These are phyloP conservation scores for Pseudorectes ferrugineus DNA, from an alignment of 2,113 vertebrate genomes.

Conservation along the genomic window DNA sequence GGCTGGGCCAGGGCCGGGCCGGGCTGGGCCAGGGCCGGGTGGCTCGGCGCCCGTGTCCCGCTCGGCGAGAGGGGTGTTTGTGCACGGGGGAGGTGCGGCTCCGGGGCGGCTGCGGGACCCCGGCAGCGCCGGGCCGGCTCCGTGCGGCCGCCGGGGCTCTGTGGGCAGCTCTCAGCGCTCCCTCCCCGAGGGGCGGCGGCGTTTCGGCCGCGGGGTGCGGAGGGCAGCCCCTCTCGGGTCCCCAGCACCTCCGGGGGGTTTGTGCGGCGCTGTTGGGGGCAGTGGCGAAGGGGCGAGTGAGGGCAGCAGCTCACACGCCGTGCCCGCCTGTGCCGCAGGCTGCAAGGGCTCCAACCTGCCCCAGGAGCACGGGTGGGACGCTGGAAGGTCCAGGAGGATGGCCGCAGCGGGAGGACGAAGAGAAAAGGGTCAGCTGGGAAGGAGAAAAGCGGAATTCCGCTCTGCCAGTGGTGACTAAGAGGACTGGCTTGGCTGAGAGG, in stretches of 20 bases:
- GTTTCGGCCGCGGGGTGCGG: fast-evolving
- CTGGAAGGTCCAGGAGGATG: background rate
- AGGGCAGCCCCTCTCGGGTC: fast-evolving
- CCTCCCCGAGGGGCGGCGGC: fast-evolving
- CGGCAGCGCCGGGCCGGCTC: background rate
- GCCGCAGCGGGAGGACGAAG: background rate
- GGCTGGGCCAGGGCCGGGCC: no score
- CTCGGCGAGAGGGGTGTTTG: background rate
- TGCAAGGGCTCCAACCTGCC: fast-evolving
- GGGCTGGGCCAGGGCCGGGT: background rate
- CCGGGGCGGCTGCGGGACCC: background rate
- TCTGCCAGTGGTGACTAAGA: background rate
- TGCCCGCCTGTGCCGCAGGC: background rate
- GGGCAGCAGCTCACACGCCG: background rate
- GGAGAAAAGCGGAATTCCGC: background rate
- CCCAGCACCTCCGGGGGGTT: fast-evolving
- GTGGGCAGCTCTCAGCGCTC: background rate
- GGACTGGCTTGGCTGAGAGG: background rate
- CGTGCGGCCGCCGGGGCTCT: background rate
- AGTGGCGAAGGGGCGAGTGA: fast-evolving
- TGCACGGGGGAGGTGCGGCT: background rate
- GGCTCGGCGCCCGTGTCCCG: background rate
- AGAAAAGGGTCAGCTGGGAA: background rate
- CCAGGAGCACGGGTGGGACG: fast-evolving
- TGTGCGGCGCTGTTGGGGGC: background rate